phyloP scores from a whole-genome alignment of 2,113 vertebrate species.

The Clarias macrocephalus region DNA sequence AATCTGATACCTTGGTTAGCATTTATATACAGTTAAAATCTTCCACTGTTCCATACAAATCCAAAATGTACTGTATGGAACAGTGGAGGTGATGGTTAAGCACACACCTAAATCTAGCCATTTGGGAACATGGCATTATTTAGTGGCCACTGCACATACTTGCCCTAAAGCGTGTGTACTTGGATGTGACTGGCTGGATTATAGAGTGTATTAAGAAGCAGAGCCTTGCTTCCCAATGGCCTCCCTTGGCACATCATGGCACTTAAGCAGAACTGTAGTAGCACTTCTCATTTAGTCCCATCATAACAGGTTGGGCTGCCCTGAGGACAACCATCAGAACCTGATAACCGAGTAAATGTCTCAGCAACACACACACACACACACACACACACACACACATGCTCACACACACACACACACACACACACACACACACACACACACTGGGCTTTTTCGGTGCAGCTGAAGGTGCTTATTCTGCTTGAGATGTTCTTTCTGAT shows the following conservation, averaged over 20 bases:
- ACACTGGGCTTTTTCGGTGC: conserved; percentile 14
- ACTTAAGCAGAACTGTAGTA: conserved; percentile 43
- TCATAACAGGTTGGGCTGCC: conserved; percentile 46
- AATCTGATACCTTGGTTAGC: neutral
- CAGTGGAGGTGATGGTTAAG: neutral
- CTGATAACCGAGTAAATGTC: conserved; percentile 47
- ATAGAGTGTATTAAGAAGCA: conserved; percentile 36
- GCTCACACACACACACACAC: neutral
- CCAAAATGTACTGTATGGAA: neutral
- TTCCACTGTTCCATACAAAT: neutral
- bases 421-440: neutral
- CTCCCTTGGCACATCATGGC: conserved; percentile 44
- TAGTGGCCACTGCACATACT: conserved; percentile 1
- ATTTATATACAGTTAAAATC: conserved; percentile 1
- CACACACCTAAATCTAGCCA: neutral
- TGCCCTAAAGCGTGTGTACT: neutral
- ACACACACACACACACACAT: neutral
- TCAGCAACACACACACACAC: conserved; percentile 8
- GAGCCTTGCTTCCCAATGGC: conserved; percentile 45
- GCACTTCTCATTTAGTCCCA: conserved; percentile 47
- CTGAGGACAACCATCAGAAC: conserved; percentile 44
- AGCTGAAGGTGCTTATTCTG: conserved; percentile 27
- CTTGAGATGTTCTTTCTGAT: conserved; percentile 26
- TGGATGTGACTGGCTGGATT: conserved; percentile 30
- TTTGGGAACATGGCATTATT: conserved; percentile 20